Evolutionary conservation across 2,888 invertebrate species (phyloP), one percentile per base, ranked within the genome.

Genomic region (Apoda limacodes): DNA sequence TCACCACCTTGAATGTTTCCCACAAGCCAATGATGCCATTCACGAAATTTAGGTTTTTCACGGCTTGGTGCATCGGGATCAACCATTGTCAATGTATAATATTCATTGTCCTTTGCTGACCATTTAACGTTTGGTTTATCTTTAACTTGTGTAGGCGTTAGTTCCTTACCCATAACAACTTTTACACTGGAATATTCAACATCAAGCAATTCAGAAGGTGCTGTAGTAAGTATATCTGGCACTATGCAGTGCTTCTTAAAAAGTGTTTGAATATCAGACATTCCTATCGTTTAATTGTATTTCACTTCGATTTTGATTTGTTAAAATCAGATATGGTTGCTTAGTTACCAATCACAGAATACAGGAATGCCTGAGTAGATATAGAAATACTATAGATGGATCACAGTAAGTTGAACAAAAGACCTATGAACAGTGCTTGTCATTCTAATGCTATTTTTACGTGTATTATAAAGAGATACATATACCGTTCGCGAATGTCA

Each of bases 1-100:
- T 88, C 82, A 31, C 66, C 69, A 14, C 86, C 88, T 6, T 85
- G 84, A 50, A 92, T 88, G 52, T 92, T 92, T 11, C 84, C 88
- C 14, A 91, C 84, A 7, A 90, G 65, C 91, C 91, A 92, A 60
- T 92, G 91, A 46, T 88, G 86, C 84, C 87, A 89, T 66, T 91
- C 90, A 13, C 88, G 75, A 44, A 83, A 85, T 40, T 82, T 86
- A 0, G 90, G 90, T 32, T 84, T 83, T 39, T 82, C 74, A 15
- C 90, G 81, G 46, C 86, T 88, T 4, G 91, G 91, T 1, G 91
- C 90, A 68, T 92, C 92, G 3, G 91, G 91, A 65, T 92, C 91
- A 0, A 78, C 66, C 82, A 84, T 80, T 13, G 72, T 74, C 12
- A 84, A 47, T 1, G 89, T 86, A 58, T 93, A 93, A 45, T 85